A percentile compares a stretch with the other conserved stretches of the same genome.
Conservation (phyloP, 2,113 vertebrate species). For the human region DNA sequence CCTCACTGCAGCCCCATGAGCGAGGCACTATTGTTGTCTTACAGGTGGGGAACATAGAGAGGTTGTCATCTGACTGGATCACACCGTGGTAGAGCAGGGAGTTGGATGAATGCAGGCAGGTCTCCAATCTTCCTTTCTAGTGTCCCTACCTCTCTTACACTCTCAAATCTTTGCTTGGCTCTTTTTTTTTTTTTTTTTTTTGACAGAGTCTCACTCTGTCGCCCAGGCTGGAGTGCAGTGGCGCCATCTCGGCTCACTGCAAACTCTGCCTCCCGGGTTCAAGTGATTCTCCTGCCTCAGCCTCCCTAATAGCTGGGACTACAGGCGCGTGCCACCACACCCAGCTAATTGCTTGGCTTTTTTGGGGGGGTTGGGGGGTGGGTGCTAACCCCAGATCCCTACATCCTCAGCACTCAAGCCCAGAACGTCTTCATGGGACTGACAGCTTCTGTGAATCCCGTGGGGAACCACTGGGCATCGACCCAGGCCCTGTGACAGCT, state of each 20-base stretch:
- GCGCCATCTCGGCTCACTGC: too few species aligned
- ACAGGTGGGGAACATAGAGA: background rate
- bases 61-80: background rate
- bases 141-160: background rate
- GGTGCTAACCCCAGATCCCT: background rate
- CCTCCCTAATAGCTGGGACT: too few species aligned
- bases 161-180: background rate
- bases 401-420: background rate
- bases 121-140: background rate
- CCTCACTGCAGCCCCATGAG: background rate
- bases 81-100: background rate
- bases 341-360: too few species aligned
- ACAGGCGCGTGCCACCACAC: too few species aligned
- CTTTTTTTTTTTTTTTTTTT: background rate
- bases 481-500: background rate
- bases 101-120: background rate
- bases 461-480: background rate
- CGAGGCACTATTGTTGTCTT: too few species aligned
- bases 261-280: too few species aligned
- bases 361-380: fast-evolving
- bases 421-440: background rate
- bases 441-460: background rate
- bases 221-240: too few species aligned
- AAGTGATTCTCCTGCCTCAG: too few species aligned
- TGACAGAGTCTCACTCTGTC: too few species aligned